These are phyloP conservation scores for Melanostoma scalare DNA, from an alignment of 2,888 invertebrate genomes.

Conservation along the genomic window DNA sequence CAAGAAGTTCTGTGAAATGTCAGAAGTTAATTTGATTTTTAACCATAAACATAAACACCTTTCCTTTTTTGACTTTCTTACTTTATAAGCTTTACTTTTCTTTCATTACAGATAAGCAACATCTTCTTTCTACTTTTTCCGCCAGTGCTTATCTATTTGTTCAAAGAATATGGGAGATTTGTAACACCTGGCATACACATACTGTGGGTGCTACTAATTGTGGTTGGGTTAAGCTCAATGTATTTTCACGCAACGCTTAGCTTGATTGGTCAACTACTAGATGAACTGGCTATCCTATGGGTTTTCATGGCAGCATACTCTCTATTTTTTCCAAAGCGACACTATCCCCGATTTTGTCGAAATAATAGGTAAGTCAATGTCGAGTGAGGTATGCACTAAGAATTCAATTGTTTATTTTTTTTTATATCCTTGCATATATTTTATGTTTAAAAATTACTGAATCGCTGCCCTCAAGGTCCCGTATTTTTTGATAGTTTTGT, in stretches of 20 bases:
- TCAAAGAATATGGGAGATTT: conserved; percentile 89
- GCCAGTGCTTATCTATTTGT: conserved; percentile 89
- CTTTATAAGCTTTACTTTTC: conserved; percentile 9
- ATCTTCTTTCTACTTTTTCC: conserved; percentile 89
- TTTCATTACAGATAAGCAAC: conserved; percentile 87
- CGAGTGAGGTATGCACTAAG: not conserved
- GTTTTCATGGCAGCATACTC: conserved; percentile 90
- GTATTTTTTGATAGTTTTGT: too few relatives aligned
- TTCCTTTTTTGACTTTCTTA: too few relatives aligned
- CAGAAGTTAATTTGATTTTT: too few relatives aligned
- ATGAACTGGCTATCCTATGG: conserved; percentile 92
- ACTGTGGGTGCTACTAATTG: conserved; percentile 90
- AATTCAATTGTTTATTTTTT: not conserved
- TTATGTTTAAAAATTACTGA: not conserved
- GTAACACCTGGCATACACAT: conserved; percentile 90
- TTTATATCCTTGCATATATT: not conserved
- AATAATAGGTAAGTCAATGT: conserved; percentile 85
- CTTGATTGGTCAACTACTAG: conserved; percentile 90
- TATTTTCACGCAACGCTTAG: conserved; percentile 94
- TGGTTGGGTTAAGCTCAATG: conserved; percentile 90
- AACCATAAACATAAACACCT: too few relatives aligned
- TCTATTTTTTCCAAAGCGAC: conserved; percentile 88
- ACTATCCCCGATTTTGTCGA: conserved; percentile 86
- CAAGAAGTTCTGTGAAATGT: too few relatives aligned
- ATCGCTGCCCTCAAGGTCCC: too few relatives aligned